Percentiles rank a stretch among this genome's conserved stretches.
Evolutionary conservation across 2,113 vertebrate species (phyloP).

Genomic region (Chrysemys picta): DNA sequence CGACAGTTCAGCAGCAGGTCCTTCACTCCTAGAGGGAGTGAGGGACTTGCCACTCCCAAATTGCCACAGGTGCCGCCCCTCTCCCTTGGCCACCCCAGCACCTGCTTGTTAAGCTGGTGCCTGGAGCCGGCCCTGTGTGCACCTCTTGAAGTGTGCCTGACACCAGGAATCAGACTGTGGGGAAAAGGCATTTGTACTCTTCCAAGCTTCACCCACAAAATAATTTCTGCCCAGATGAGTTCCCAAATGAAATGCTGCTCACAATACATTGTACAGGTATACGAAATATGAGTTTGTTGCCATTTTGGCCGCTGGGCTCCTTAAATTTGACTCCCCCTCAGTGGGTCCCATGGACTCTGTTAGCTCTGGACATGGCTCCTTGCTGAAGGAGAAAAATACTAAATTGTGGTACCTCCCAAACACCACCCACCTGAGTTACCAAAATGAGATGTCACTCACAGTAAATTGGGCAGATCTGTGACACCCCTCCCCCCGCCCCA

Average conservation of each 20-base stretch:
- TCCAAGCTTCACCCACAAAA: not conserved
- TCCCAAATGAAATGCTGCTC: accelerated
- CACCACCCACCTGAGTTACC: not conserved
- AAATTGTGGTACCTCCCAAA: not conserved
- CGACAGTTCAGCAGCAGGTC: too few species aligned
- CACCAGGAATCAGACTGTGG: not conserved
- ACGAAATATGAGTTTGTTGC: not conserved
- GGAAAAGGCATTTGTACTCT: not conserved
- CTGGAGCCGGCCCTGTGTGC: not conserved
- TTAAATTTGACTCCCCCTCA: not conserved
- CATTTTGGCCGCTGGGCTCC: not conserved
- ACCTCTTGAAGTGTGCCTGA: not conserved
- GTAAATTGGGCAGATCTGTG: not conserved
- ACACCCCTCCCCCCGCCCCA: not conserved
- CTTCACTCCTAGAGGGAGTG: too few species aligned
- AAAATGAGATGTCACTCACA: not conserved
- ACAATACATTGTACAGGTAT: accelerated
- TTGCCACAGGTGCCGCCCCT: too few species aligned
- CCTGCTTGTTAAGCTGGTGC: too few species aligned
- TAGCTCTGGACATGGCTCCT: not conserved
- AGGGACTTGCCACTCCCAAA: too few species aligned
- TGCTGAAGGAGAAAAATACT: not conserved
- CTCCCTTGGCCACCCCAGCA: too few species aligned
- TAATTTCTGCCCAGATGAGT: not conserved
- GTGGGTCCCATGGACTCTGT: accelerated